Conservation (phyloP, 1,140 invertebrate species). For the Oncopodura yosiiana region DNA sequence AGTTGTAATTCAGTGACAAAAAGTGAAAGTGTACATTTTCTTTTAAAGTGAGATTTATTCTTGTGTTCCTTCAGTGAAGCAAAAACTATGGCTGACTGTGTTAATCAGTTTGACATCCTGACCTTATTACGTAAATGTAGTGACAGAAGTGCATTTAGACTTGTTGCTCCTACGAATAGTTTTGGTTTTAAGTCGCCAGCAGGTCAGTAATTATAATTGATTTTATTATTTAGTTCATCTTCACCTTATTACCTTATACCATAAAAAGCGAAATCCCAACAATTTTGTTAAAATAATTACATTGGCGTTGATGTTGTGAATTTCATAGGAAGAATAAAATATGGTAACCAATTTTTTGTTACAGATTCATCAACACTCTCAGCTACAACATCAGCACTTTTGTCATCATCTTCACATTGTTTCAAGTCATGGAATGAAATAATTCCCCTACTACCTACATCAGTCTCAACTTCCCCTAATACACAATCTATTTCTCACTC, state of each 20-base stretch:
- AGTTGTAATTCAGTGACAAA: too few species aligned
- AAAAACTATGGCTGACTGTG: slow-evolving; percentile 29
- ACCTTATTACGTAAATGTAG: slow-evolving; percentile 32
- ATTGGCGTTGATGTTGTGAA: too few species aligned
- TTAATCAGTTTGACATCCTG: slow-evolving; percentile 34
- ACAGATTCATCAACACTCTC: slow-evolving; percentile 11
- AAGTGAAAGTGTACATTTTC: too few species aligned
- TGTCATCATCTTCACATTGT: slow-evolving; percentile 13
- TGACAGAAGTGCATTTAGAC: slow-evolving; percentile 35
- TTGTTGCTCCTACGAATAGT: slow-evolving; percentile 33
- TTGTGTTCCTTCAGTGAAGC: too few species aligned
- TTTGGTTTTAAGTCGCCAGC: not conserved
- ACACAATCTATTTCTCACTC: slow-evolving; percentile 20
- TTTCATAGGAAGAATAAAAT: too few species aligned
- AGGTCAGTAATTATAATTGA: not conserved
- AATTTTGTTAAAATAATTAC: not conserved
- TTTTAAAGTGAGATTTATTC: too few species aligned
- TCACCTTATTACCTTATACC: not conserved
- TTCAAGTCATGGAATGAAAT: slow-evolving; percentile 33
- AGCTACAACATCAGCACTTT: not conserved
- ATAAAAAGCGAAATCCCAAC: too few species aligned
- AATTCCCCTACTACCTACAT: slow-evolving; percentile 23
- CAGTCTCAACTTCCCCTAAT: slow-evolving; percentile 17
- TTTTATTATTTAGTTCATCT: not conserved
- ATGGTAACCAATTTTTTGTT: too few species aligned